A percentile compares a stretch with the other conserved stretches of the same genome.
These are phyloP conservation scores for Enoplosus armatus DNA, from an alignment of 2,797 vertebrate genomes.

Conservation along the genomic window DNA sequence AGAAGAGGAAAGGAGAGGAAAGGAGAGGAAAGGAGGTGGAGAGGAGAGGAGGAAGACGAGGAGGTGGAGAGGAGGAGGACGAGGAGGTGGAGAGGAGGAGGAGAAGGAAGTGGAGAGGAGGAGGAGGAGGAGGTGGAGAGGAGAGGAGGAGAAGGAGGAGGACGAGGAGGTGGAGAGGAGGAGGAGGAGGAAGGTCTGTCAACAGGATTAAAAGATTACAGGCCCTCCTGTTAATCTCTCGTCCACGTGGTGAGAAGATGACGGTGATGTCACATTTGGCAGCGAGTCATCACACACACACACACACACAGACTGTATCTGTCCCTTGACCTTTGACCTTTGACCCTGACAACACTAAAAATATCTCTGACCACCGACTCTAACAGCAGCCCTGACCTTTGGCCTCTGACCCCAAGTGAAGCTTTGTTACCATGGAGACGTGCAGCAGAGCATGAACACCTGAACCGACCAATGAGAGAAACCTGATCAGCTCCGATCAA, in stretches of 20 bases:
- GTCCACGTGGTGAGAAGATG: slow-evolving; percentile 66
- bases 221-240: slow-evolving; percentile 71
- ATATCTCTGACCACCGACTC: slow-evolving; percentile 8
- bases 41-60: neutral
- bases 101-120: neutral
- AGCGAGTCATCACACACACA: slow-evolving; percentile 24
- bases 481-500: neutral
- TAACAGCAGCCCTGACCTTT: neutral
- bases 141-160: neutral
- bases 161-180: neutral
- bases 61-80: neutral
- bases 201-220: slow-evolving; percentile 78
- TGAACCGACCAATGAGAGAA: neutral
- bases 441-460: neutral
- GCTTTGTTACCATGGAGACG: slow-evolving; percentile 18
- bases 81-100: no score
- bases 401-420: slow-evolving; percentile 5
- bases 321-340: slow-evolving; percentile 9
- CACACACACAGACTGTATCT: neutral
- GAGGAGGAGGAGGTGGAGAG: no score
- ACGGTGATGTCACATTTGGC: slow-evolving; percentile 67
- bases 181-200: slow-evolving; percentile 24
- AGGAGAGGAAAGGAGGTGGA: no score
- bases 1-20: no score
- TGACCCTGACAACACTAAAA: slow-evolving; percentile 16